Evolutionary conservation across 1,140 invertebrate species (phyloP).

Genomic region (Epicauta chinensis): DNA sequence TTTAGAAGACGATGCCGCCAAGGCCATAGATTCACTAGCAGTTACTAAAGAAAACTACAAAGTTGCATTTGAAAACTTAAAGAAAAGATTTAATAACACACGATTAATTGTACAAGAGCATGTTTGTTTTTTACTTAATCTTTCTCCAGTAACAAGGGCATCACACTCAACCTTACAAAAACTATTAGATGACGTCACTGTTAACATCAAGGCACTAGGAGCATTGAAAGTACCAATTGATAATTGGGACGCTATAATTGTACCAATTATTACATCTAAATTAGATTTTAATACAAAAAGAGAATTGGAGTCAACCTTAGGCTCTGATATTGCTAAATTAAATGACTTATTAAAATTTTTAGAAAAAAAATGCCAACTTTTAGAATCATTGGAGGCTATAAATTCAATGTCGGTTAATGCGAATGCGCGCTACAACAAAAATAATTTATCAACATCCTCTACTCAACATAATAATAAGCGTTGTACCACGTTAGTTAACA

Average conservation of each 20-base stretch:
- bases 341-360: conserved; percentile 1
- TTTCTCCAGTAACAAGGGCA: no score
- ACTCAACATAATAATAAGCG: no score
- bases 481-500: no score
- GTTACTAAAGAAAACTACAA: conserved; percentile 4
- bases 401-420: no score
- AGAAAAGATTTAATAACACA: conserved; percentile 16
- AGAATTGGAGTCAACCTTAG: conserved; percentile 2
- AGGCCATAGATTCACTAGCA: background rate
- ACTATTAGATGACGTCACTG: no score
- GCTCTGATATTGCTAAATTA: background rate
- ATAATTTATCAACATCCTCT: no score
- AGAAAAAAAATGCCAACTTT: background rate
- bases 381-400: background rate
- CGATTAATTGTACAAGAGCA: conserved; percentile 2
- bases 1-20: background rate
- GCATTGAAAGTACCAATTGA: background rate
- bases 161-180: no score
- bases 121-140: background rate
- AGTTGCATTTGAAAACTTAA: conserved; percentile 5
- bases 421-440: no score
- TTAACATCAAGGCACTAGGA: background rate
- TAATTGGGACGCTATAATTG: conserved; percentile 2
- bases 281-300: conserved; percentile 4
- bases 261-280: conserved; percentile 3